A percentile compares a stretch with the other conserved stretches of the same genome.
Evolutionary conservation across 2,888 invertebrate genomes (phyloP).

Genomic region (Ectobius pallidus): DNA sequence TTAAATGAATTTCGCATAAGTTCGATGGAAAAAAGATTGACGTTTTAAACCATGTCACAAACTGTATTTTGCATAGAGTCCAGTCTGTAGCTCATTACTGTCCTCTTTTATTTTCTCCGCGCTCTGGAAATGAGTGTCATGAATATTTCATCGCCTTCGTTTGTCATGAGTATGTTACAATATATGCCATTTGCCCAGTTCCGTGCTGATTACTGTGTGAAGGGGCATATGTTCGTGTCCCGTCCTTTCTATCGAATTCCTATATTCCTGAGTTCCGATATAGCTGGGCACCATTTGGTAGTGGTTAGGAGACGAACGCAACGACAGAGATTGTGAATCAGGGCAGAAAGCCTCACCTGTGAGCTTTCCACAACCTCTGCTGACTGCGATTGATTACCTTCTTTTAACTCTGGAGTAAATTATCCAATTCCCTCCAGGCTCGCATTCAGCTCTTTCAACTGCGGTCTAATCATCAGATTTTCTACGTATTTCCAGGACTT

Average conservation of each 20-base stretch:
- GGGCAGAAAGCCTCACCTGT: not conserved
- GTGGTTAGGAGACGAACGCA: not conserved
- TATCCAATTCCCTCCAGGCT: no score
- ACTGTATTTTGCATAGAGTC: no score
- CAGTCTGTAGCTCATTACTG: no score
- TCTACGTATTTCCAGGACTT: no score
- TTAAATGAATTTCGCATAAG: no score
- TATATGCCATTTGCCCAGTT: not conserved
- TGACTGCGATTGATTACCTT: not conserved
- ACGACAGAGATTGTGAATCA: not conserved
- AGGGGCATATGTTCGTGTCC: not conserved
- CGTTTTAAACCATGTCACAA: no score
- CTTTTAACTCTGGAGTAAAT: no score
- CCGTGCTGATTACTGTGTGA: not conserved
- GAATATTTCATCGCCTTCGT: not conserved
- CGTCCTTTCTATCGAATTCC: not conserved
- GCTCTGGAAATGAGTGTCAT: not conserved
- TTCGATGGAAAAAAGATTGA: no score
- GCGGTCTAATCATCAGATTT: no score
- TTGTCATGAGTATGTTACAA: not conserved
- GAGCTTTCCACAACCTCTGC: not conserved
- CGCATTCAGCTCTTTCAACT: no score
- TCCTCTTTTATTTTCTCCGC: no score
- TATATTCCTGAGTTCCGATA: not conserved
- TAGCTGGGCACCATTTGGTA: not conserved